These are phyloP conservation scores for Sprattus sprattus DNA, from an alignment of 2,113 vertebrate genomes.

Conservation along the genomic window DNA sequence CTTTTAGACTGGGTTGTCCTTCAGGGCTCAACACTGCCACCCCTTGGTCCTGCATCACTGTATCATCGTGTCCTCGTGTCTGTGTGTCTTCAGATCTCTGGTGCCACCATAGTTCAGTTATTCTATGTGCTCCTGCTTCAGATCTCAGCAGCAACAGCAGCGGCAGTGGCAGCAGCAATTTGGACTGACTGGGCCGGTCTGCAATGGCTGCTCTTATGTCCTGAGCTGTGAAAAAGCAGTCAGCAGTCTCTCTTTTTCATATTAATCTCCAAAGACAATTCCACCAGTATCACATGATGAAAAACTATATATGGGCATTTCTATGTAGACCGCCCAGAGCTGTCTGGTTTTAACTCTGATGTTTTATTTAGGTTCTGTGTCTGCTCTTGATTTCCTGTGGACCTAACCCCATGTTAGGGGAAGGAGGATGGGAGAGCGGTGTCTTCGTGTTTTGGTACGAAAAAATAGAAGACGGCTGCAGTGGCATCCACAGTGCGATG, in stretches of 20 bases:
- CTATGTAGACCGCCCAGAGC: neutral
- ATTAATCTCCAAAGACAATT: neutral
- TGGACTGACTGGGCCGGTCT: neutral
- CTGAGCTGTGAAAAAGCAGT: neutral
- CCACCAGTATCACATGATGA: neutral
- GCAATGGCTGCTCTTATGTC: neutral
- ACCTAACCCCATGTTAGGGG: neutral
- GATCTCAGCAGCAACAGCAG: neutral
- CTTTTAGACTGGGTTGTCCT: neutral
- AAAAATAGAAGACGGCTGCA: neutral
- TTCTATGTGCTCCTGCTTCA: neutral
- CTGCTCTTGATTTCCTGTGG: neutral
- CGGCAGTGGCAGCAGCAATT: neutral
- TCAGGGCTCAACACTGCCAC: neutral
- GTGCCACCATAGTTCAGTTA: neutral
- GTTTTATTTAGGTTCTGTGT: neutral
- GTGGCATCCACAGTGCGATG: neutral
- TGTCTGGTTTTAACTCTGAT: neutral
- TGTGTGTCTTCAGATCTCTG: neutral
- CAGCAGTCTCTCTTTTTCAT: neutral
- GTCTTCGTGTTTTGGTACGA: neutral
- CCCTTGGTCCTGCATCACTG: neutral
- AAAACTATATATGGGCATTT: neutral
- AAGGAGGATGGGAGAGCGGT: neutral
- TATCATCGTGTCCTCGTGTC: neutral